Evolutionary conservation across 2,113 vertebrate genomes (phyloP).

Genomic region (Poecilia latipinna): DNA sequence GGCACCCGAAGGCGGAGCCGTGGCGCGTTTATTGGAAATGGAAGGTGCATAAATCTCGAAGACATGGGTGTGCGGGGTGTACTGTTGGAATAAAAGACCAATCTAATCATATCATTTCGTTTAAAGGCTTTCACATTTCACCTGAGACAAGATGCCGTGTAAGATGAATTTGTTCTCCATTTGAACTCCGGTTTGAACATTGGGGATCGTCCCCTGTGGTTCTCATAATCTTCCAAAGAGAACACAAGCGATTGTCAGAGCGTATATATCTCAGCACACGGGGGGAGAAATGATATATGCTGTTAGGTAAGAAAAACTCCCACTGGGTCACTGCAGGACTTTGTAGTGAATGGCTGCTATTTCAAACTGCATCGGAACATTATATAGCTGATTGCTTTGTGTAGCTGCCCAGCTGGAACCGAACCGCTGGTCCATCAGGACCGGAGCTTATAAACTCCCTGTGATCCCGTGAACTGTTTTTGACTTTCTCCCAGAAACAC

Average conservation of each 20-base stretch:
- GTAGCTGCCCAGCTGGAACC: constrained; percentile 44
- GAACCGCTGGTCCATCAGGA: constrained; percentile 40
- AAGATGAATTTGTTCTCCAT: constrained; percentile 50
- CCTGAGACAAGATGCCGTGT: constrained; percentile 30
- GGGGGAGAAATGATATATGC: constrained; percentile 7
- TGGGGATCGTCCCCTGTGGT: constrained; percentile 50
- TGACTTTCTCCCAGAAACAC: constrained; percentile 18
- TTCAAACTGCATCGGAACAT: constrained; percentile 52
- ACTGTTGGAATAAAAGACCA: constrained; percentile 43
- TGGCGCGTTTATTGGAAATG: constrained; percentile 50
- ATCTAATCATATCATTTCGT: constrained; percentile 60
- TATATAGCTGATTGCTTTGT: constrained; percentile 50
- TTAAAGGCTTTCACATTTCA: constrained; percentile 37
- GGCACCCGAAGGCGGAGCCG: constrained; percentile 32
- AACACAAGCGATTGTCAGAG: constrained; percentile 27
- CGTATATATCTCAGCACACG: constrained; percentile 14
- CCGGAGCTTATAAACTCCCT: constrained; percentile 19
- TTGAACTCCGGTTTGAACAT: constrained; percentile 11
- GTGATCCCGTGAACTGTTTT: constrained; percentile 34
- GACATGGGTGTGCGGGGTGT: constrained; percentile 8
- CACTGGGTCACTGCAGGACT: constrained; percentile 40
- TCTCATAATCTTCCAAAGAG: constrained; percentile 63
- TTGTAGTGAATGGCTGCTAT: constrained; percentile 46
- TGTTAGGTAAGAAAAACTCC: constrained; percentile 16
- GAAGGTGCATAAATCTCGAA: constrained; percentile 25